Base-by-base conservation (phyloP, 2,113 vertebrate genomes). In the Menura novaehollandiae region DNA sequence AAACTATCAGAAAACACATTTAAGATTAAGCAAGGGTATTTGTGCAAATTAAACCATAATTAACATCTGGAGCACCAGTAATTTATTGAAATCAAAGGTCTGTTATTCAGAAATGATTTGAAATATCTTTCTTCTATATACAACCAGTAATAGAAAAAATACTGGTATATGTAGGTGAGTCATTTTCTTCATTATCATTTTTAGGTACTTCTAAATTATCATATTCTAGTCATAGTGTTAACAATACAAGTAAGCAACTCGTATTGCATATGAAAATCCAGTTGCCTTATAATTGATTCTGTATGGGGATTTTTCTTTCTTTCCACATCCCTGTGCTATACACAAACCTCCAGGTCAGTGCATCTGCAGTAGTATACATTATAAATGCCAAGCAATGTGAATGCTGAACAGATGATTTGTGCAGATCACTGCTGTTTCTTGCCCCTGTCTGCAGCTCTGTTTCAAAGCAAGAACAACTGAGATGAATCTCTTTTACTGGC, bases 361-460 rank as follows among this genome's bases (percentile, higher is more conserved):
- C 27, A 4, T 95, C 73, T 95, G 86, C 60, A 87, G 33, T 9
- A 89, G 33, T 23, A 5, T 59, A 60, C 76, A 28, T 69, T 80
- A 58, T 74, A 95, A 93, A 75, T 95, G 73, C 64, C 91, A 87
- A 93, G 13, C 68, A 91, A 23, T n/a, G 21, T 80, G 72, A 94
- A 86, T 63, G 59, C 43, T 69, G 89, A 95, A 85, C 58, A 91
- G 71, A 94, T 91, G 60, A 92, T 49, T 76, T 41, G 37, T 73
- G 49, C 49, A 88, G 60, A 86, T 69, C 92, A 93, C 44, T 89
- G 60, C 62, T 93, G 74, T 88, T 93, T 91, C 89, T 88, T 91
- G 60, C 35, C 52, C 44, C 41, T 91, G 27, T 82, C 53, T 88
- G 44, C 46, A 85, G 51, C 60, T 88, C 71, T 83, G 53, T 91